These are phyloP conservation scores for Pocillopora grandis DNA, from an alignment of 92 coral and sea anemone genomes.

Conservation along the genomic window DNA sequence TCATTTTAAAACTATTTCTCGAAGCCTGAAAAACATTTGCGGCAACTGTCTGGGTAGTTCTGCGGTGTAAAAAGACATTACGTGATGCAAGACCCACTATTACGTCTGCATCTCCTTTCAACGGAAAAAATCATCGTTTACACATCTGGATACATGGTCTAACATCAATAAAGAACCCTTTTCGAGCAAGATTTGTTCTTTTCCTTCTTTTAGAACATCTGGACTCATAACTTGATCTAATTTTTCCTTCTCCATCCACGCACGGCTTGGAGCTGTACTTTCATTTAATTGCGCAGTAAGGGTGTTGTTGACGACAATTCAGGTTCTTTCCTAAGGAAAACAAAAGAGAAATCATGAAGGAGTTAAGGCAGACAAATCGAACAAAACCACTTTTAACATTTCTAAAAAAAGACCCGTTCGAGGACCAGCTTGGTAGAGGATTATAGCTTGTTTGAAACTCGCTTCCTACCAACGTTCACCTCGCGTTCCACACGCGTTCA, in stretches of 20 bases:
- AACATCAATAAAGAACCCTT: not conserved
- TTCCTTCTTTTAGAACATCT: not conserved
- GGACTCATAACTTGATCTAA: not conserved
- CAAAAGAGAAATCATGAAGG: not conserved
- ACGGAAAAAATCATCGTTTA: too few species aligned
- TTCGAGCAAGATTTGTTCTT: not conserved
- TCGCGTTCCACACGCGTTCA: not conserved
- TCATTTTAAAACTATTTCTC: too few species aligned
- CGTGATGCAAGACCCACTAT: too few species aligned
- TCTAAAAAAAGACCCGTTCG: not conserved
- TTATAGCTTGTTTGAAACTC: too few species aligned
- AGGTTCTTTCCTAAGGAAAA: constrained; percentile 19
- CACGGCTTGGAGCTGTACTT: constrained; percentile 4
- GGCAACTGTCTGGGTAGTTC: too few species aligned
- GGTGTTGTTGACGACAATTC: not conserved
- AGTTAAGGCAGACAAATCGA: not conserved
- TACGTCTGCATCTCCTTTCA: too few species aligned
- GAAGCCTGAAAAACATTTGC: too few species aligned
- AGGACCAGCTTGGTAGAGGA: too few species aligned
- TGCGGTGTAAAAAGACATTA: too few species aligned
- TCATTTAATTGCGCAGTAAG: not conserved
- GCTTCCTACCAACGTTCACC: too few species aligned
- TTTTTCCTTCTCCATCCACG: not conserved
- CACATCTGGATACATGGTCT: not conserved
- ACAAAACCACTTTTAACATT: not conserved